Evolutionary conservation across 2,797 vertebrate genomes (phyloP), one percentile per base, ranked within the genome.

Genomic region (Lemur catta): DNA sequence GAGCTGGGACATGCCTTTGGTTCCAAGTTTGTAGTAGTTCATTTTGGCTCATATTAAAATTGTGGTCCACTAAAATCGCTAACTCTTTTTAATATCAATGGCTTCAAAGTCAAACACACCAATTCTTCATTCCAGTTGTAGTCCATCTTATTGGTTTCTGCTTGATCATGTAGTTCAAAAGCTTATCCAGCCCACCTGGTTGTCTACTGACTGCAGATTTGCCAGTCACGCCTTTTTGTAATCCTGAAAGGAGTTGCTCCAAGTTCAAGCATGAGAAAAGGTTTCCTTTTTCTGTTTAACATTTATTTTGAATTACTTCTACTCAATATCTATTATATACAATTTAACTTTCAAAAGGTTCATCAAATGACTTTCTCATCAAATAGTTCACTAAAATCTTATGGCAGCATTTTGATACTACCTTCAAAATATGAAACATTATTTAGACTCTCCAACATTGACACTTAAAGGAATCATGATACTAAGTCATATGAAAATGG

Each of bases 61-160:
- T 93, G 28, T 35, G 2, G 7, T 26, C 33, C 86, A 80, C 41
- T 65, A 69, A 79, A 76, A 76, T 57, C 38, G 3, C 50, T 86
- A 41, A 30, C 43, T 35, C 12, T 43, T 55, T 88, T 87, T 61
- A n/a, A 67, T 74, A 55, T 41, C 87, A 69, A 61, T 50, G 46
- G 30, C 10, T 84, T 57, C 33, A 30, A 61, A 50, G 17, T 95
- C 52, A 87, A 87, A 91, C 46, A 38, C 12, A 6, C 69, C 6
- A 59, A 52, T 69, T 75, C 55, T 69, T 84, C 4, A 41, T 69
- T 92, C 28, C 35, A n/a, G 11, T 26, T 65, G 50, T 26, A 52
- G 38, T 46, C 94, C 20, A 88, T 81, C 61, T 80, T 84, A 43
- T 7, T 33, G 38, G 57, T 50, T 96, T 92, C 87, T 97, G n/a